phyloP scores from a whole-genome alignment of 2,888 invertebrate genomes.

The Sarcophaga carnaria region DNA sequence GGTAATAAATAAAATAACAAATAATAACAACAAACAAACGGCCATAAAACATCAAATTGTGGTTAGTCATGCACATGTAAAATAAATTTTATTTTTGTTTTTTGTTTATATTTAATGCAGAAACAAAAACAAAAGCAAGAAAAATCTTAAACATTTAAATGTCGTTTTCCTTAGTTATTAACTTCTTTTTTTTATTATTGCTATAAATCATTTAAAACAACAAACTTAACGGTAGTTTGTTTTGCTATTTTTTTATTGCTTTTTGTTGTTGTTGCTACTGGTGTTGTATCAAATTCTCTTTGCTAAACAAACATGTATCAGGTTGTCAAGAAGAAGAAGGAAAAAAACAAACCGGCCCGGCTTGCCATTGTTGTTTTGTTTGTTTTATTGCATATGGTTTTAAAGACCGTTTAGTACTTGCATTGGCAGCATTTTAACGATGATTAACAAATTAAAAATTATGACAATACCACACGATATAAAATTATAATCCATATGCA shows the following conservation, averaged over 20 bases:
- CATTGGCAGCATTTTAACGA: too few relatives aligned
- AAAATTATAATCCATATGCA: too few relatives aligned
- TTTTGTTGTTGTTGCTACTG: not conserved
- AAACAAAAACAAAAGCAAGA: not conserved
- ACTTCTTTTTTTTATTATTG: conserved; percentile 9
- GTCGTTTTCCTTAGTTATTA: conserved; percentile 9
- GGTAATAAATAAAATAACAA: conserved; percentile 10
- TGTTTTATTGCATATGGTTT: not conserved
- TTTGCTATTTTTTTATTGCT: conserved; percentile 25
- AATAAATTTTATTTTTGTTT: conserved; percentile 10
- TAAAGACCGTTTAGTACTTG: too few relatives aligned
- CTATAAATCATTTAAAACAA: conserved; percentile 15
- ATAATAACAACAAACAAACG: conserved; percentile 3
- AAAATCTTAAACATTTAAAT: conserved; percentile 3
- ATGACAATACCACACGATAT: too few relatives aligned
- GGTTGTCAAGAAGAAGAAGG: conserved; percentile 1
- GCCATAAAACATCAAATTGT: not conserved
- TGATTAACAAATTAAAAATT: too few relatives aligned
- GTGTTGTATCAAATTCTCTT: conserved; percentile 14
- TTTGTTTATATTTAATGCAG: not conserved
- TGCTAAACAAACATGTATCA: not conserved
- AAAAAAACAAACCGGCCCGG: conserved; percentile 45
- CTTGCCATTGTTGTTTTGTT: conserved; percentile 1
- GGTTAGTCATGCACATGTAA: conserved; percentile 56
- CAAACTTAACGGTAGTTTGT: conserved; percentile 39